phyloP scores from a whole-genome alignment of 2,888 invertebrate genomes.

The Lycia hirtaria region DNA sequence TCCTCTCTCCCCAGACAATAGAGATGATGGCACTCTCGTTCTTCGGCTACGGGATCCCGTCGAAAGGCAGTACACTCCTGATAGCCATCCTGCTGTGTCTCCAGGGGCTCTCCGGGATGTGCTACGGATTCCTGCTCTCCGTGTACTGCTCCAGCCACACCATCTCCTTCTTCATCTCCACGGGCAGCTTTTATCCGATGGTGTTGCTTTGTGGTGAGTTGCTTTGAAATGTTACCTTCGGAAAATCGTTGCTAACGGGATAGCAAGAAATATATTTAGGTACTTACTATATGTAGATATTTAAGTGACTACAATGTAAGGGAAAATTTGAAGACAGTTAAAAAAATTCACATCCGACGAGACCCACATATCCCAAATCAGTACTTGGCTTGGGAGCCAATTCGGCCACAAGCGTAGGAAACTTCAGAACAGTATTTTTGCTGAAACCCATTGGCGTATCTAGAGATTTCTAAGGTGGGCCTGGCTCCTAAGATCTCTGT shows the following conservation, averaged over 20 bases:
- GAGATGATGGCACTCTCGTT: conserved; percentile 87
- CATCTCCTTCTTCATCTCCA: conserved; percentile 92
- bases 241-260: neutral
- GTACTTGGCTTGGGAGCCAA: too few relatives aligned
- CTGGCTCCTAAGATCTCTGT: too few relatives aligned
- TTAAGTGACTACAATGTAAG: too few relatives aligned
- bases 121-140: conserved; percentile 94
- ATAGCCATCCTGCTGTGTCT: conserved; percentile 87
- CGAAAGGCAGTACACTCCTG: conserved; percentile 74
- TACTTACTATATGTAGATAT: too few relatives aligned
- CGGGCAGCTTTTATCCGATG: conserved; percentile 96
- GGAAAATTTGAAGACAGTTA: too few relatives aligned
- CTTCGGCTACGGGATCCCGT: conserved; percentile 86
- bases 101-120: conserved; percentile 93
- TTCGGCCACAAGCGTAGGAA: too few relatives aligned
- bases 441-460: too few relatives aligned
- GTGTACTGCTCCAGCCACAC: conserved; percentile 91
- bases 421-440: too few relatives aligned
- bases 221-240: neutral
- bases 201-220: conserved; percentile 93
- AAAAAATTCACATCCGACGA: too few relatives aligned
- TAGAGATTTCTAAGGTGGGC: too few relatives aligned
- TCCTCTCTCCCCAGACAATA: conserved; percentile 59
- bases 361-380: too few relatives aligned
- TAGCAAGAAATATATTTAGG: too few relatives aligned